Evolutionary conservation across 2,888 invertebrate species (phyloP).

Genomic region (Pemphredon lugubris): DNA sequence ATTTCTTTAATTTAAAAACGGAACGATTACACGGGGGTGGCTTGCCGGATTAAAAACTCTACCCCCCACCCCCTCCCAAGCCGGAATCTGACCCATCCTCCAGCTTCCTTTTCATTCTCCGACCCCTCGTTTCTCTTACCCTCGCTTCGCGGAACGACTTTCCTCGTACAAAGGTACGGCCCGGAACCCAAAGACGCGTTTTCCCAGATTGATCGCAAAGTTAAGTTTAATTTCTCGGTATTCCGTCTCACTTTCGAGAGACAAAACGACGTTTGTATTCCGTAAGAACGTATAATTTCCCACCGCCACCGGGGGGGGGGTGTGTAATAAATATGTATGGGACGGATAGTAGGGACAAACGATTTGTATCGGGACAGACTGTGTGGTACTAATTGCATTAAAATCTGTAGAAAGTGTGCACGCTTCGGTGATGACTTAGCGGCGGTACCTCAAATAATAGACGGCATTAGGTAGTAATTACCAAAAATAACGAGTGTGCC

Average conservation of each 20-base stretch:
- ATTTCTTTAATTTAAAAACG: conserved; percentile 77
- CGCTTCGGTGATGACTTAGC: conserved; percentile 55
- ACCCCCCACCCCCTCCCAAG: no score
- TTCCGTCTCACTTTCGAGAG: neutral
- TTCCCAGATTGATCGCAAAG: conserved; percentile 51
- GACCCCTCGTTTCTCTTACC: conserved; percentile 53
- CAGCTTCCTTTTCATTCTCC: conserved; percentile 42
- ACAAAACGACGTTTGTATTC: neutral
- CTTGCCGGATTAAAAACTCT: conserved; percentile 73
- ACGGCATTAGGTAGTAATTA: conserved; percentile 71
- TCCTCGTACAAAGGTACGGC: conserved; percentile 46
- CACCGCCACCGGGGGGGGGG: no score
- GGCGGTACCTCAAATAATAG: conserved; percentile 48
- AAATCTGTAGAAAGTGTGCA: conserved; percentile 54
- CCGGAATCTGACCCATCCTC: conserved; percentile 47
- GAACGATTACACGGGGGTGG: conserved; percentile 71
- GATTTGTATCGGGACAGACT: conserved; percentile 32
- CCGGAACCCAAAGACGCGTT: conserved; percentile 24
- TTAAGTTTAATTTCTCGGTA: conserved; percentile 25
- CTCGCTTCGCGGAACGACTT: conserved; percentile 47
- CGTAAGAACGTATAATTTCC: conserved; percentile 21
- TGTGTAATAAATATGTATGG: no score
- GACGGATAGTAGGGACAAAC: conserved; percentile 3
- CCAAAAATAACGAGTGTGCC: conserved; percentile 72
- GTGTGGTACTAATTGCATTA: conserved; percentile 52